Evolutionary conservation across 2,797 vertebrate species (phyloP).

Genomic region (Betta splendens): DNA sequence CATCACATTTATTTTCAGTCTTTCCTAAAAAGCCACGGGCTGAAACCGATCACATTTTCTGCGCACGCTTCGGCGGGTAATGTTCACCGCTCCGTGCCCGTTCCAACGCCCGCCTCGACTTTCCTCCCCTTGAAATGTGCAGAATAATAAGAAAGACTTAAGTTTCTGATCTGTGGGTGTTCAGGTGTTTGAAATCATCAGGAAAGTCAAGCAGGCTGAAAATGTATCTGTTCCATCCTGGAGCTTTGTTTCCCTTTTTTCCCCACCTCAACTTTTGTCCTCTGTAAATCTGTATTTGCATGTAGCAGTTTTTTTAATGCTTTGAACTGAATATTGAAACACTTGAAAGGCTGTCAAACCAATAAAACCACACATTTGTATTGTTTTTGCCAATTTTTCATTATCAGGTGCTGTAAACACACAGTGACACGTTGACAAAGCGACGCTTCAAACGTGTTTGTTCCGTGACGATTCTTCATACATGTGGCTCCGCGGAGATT

Average conservation of each 20-base stretch:
- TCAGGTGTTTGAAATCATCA: constrained; percentile 37
- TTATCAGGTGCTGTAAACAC: too few relatives aligned
- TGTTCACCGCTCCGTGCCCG: constrained; percentile 1
- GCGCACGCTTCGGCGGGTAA: neutral
- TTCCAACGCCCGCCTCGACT: constrained; percentile 7
- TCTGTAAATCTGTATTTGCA: constrained; percentile 1
- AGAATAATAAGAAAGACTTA: constrained; percentile 8
- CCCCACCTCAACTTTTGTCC: neutral
- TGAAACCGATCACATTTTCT: constrained; percentile 33
- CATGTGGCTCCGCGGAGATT: too few relatives aligned
- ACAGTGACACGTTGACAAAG: too few relatives aligned
- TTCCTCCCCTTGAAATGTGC: neutral
- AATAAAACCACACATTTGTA: neutral
- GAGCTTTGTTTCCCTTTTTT: too few relatives aligned
- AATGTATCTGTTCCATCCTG: constrained; percentile 17
- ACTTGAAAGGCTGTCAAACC: neutral
- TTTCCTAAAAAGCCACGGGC: constrained; percentile 16
- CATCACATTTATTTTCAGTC: constrained; percentile 38
- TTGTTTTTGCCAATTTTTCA: too few relatives aligned
- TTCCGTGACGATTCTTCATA: too few relatives aligned
- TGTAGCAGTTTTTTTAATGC: constrained; percentile 15
- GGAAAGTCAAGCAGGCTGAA: constrained; percentile 43
- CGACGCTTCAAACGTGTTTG: too few relatives aligned
- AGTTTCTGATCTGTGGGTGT: constrained; percentile 17
- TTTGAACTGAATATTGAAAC: constrained; percentile 5